Evolutionary conservation across 2,113 vertebrate genomes (phyloP).

Genomic region (Apus apus): DNA sequence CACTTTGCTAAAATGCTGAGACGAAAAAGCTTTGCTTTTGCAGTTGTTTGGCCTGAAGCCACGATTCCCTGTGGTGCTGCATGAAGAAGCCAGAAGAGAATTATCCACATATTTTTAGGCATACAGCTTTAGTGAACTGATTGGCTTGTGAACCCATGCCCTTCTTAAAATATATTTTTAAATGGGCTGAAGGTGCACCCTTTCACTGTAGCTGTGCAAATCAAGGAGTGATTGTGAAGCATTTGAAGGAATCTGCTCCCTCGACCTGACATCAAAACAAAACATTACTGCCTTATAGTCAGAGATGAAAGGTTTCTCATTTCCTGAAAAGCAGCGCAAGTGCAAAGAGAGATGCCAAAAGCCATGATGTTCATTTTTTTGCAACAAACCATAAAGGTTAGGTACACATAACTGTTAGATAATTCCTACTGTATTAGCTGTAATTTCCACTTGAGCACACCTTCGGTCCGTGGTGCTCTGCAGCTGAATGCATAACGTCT

Average conservation of each 20-base stretch:
- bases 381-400: background rate
- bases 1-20: background rate
- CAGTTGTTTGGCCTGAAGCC: background rate
- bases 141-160: background rate
- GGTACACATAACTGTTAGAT: background rate
- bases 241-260: background rate
- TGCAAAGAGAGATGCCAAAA: constrained; percentile 8
- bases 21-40: background rate
- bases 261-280: background rate
- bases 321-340: background rate
- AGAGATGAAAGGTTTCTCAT: constrained; percentile 1
- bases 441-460: background rate
- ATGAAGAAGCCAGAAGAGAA: background rate
- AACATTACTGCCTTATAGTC: background rate
- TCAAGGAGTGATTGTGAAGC: background rate
- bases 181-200: background rate
- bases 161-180: background rate
- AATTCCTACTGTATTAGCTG: background rate
- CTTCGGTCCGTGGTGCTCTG: background rate
- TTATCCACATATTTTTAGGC: background rate
- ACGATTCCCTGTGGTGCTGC: background rate
- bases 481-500: background rate
- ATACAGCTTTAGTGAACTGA: background rate
- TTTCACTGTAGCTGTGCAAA: background rate
- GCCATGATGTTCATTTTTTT: background rate